Base-by-base conservation (phyloP, 2,797 vertebrate genomes). In the Caiman crocodilus region DNA sequence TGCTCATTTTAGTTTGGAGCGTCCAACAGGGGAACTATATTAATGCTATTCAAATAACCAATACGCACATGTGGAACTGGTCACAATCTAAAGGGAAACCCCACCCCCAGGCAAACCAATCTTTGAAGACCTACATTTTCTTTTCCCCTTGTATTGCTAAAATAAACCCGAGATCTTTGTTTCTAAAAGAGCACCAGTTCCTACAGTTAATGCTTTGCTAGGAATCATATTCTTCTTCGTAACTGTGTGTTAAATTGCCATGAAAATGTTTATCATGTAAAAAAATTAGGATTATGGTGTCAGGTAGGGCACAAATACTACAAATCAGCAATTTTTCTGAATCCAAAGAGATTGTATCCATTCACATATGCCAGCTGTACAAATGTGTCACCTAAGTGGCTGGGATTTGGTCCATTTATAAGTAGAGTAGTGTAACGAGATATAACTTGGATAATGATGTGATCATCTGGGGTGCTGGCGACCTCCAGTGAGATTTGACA, bases 11-110 rank as follows among this genome's bases (percentile, higher is more conserved):
- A 50, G 58, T 84, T 17, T 73, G n/a, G 21, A 58, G 4, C 5
- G 23, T 57, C 23, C 63, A 25, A 3, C 25, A 60, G 42, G 28
- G 60, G 23, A 69, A 17, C 1, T 1, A 35, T 25, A 35, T 1
- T 0, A 8, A 15, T 4, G 50, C 26, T 10, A 1, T 59, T 10
- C 71, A 63, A 35, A 32, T 25, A 6, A 2, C 12, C 74, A 0
- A 10, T 25, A 35, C 2, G 30, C 4, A 8, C 7, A 2, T 0
- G 0, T 1, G 6, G 16, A 6, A 2, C 26, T 59, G 67, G 13
- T 21, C 15, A 14, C n/a, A 23, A 58, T n/a, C n/a, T n/a, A n/a
- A n/a, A n/a, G n/a, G n/a, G n/a, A n/a, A n/a, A n/a, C n/a, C n/a
- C n/a, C n/a, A n/a, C n/a, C 67, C 21, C n/a, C 63, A 63, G 57